Percentiles rank a stretch among this genome's conserved stretches.
phyloP scores from a whole-genome alignment of 2,113 vertebrate genomes.

The Chiloscyllium plagiosum region DNA sequence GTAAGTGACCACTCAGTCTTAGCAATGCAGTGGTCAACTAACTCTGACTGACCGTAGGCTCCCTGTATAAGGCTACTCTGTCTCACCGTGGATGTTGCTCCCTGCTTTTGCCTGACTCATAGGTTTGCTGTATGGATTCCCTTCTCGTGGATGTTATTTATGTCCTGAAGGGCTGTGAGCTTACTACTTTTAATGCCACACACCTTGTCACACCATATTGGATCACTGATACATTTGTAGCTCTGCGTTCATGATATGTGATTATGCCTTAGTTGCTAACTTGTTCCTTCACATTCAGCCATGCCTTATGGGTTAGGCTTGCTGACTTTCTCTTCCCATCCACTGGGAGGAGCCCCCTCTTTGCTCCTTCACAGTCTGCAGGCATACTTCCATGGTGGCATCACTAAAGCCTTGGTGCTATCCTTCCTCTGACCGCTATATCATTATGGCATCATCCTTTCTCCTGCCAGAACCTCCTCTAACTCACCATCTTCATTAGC shows the following conservation, averaged over 20 bases:
- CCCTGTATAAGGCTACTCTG: background rate
- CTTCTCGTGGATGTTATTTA: background rate
- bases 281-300: background rate
- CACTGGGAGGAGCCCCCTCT: background rate
- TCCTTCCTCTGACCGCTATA: background rate
- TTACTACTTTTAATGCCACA: background rate
- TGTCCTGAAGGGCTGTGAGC: background rate
- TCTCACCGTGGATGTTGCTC: background rate
- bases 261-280: background rate
- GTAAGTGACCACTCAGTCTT: background rate
- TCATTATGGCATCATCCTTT: background rate
- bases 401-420: background rate
- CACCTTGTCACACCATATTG: background rate
- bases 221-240: background rate
- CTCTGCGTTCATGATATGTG: background rate
- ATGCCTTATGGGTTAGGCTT: background rate
- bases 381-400: background rate
- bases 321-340: background rate
- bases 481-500: background rate
- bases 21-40: background rate
- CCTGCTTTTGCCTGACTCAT: background rate
- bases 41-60: background rate
- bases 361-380: background rate
- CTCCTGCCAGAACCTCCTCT: background rate
- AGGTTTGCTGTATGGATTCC: background rate